Conservation (phyloP, 92 coral and sea anemone genomes). For the Diadumene lineata region DNA sequence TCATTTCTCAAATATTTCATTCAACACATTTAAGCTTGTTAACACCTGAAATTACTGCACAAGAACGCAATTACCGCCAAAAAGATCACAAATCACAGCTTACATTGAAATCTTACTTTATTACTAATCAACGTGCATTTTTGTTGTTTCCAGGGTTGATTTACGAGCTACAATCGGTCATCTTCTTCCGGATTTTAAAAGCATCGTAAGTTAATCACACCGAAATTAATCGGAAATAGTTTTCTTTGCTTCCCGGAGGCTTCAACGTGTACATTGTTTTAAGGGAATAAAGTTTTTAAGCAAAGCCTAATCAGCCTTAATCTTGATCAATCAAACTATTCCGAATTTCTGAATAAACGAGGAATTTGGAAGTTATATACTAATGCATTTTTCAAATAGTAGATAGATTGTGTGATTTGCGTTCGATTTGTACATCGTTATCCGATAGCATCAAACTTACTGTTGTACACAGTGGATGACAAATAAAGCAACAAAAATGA, state of each 20-base stretch:
- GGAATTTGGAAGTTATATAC: neutral
- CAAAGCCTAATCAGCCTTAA: neutral
- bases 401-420: neutral
- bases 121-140: neutral
- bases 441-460: neutral
- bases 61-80: neutral
- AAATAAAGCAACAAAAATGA: neutral
- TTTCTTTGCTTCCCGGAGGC: neutral
- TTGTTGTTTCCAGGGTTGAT: neutral
- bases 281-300: neutral
- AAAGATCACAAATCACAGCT: neutral
- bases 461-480: neutral
- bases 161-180: neutral
- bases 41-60: neutral
- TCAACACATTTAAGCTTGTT: constrained; percentile 10
- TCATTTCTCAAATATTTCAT: too few relatives aligned
- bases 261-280: neutral
- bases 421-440: neutral
- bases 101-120: too few relatives aligned
- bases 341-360: neutral
- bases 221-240: neutral
- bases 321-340: neutral
- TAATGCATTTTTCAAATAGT: neutral
- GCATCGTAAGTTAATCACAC: neutral
- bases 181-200: neutral